phyloP scores from a whole-genome alignment of 2,797 vertebrate genomes.

The Falco novaeseelandiae region DNA sequence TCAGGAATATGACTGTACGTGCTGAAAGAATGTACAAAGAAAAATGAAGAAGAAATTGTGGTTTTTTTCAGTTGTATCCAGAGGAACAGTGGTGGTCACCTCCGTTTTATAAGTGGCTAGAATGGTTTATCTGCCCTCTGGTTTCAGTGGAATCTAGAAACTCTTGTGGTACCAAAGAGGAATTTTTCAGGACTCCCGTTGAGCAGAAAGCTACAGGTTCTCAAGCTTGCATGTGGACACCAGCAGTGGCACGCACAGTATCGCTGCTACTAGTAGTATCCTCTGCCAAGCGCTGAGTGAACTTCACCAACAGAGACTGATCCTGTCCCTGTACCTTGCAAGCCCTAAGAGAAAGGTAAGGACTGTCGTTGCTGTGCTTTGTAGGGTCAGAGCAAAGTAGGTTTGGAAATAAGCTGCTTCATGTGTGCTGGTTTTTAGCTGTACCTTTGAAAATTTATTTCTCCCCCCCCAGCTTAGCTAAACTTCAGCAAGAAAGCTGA shows the following conservation, averaged over 20 bases:
- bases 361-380: not conserved
- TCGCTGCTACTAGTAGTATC: not conserved
- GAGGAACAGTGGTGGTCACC: not conserved
- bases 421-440: not conserved
- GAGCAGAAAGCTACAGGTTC: not conserved
- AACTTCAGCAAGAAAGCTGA: not conserved
- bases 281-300: not conserved
- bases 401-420: not conserved
- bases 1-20: not conserved
- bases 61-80: not conserved
- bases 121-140: not conserved
- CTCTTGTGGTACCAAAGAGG: not conserved
- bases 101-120: not conserved
- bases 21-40: not conserved
- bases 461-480: fast-evolving
- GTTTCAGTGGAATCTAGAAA: not conserved
- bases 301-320: not conserved
- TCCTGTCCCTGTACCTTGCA: not conserved
- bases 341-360: not conserved
- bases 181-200: not conserved
- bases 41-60: not conserved
- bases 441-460: not conserved
- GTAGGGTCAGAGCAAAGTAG: not conserved
- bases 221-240: not conserved
- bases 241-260: fast-evolving